These are phyloP conservation scores for Plodia interpunctella DNA, from an alignment of 1,140 invertebrate species.

Conservation along the genomic window DNA sequence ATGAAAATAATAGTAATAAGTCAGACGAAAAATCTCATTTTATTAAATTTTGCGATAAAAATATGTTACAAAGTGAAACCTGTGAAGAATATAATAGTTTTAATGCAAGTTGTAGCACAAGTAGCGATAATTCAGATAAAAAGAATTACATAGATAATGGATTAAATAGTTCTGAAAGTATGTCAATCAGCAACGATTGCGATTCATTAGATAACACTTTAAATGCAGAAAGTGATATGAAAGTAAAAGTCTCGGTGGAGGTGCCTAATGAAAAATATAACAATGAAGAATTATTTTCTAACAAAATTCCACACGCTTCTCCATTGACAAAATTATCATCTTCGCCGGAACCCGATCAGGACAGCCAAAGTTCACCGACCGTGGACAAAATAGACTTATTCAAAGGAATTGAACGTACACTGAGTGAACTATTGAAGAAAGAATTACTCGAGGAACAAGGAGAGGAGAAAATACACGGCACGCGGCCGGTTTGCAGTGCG, in stretches of 20 bases:
- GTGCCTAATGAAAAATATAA: constrained; percentile 39
- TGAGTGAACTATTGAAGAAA: constrained; percentile 76
- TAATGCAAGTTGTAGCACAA: constrained; percentile 49
- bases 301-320: constrained; percentile 27
- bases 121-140: constrained; percentile 50
- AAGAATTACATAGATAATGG: constrained; percentile 48
- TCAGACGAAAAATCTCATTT: constrained; percentile 38
- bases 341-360: constrained; percentile 44
- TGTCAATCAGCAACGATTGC: constrained; percentile 54
- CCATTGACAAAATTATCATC: constrained; percentile 39
- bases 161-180: constrained; percentile 39
- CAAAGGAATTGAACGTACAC: constrained; percentile 75
- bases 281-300: constrained; percentile 32
- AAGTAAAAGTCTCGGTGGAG: constrained; percentile 59
- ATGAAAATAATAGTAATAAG: constrained; percentile 34
- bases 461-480: constrained; percentile 72
- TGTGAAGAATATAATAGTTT: constrained; percentile 69
- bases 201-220: constrained; percentile 56
- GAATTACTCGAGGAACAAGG: constrained; percentile 68
- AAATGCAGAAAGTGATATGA: constrained; percentile 52
- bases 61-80: constrained; percentile 66
- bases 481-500: constrained; percentile 68
- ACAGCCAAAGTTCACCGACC: constrained; percentile 31
- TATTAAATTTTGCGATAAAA: constrained; percentile 61
- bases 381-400: constrained; percentile 68